Evolutionary conservation across 2,113 vertebrate genomes (phyloP).

Genomic region (Capreolus pygargus): DNA sequence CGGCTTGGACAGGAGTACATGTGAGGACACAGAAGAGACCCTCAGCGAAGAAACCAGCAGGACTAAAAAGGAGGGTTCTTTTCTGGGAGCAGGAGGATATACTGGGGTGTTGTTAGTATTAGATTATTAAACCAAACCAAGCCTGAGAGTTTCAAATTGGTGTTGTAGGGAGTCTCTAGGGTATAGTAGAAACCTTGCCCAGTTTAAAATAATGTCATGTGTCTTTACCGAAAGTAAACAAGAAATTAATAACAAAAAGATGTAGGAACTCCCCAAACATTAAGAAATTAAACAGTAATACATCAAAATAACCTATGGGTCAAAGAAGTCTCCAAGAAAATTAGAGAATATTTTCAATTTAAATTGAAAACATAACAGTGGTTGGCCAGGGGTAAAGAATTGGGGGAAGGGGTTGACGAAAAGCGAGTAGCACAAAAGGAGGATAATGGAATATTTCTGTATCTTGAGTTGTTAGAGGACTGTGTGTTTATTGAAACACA

Average conservation of each 20-base stretch:
- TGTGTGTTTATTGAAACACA: neutral
- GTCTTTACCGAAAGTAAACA: neutral
- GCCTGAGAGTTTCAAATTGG: neutral
- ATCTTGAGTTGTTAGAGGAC: neutral
- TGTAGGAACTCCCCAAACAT: neutral
- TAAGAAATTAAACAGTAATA: neutral
- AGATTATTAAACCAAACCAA: neutral
- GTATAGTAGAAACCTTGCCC: neutral
- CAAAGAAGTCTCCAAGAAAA: conserved; percentile 14
- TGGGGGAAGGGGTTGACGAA: neutral
- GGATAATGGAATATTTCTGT: neutral
- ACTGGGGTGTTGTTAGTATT: neutral
- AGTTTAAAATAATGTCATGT: conserved; percentile 18
- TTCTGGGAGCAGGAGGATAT: neutral
- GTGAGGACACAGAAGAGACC: neutral
- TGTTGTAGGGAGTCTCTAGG: neutral
- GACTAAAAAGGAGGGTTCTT: neutral
- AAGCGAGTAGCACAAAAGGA: neutral
- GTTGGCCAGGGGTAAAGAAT: neutral
- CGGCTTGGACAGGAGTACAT: neutral
- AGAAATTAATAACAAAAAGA: neutral
- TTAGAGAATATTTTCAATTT: conserved; percentile 9
- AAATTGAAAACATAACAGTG: neutral
- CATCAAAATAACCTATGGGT: neutral
- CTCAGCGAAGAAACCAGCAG: neutral